These are phyloP conservation scores for Squalus acanthias DNA, from an alignment of 2,797 vertebrate species.

Conservation along the genomic window DNA sequence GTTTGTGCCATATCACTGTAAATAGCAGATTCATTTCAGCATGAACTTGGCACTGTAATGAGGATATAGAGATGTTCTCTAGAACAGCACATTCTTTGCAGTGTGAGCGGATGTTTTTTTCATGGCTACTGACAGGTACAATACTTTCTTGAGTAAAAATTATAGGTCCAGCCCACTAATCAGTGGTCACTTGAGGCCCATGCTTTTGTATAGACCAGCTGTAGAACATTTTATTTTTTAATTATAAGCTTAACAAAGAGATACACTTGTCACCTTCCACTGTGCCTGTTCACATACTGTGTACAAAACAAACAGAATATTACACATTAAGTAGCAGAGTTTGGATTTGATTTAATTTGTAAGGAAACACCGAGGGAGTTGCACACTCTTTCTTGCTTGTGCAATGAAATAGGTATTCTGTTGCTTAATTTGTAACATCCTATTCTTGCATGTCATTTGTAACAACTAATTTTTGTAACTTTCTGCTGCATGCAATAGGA, in stretches of 20 bases:
- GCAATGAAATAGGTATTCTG: background rate
- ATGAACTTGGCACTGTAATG: conserved; percentile 14
- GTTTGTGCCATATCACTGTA: conserved; percentile 28
- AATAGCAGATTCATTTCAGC: conserved; percentile 24
- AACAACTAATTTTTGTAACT: background rate
- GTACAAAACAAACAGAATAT: conserved; percentile 2
- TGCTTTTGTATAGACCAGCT: conserved; percentile 15
- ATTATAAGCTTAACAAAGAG: conserved; percentile 31
- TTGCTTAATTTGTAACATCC: conserved; percentile 3
- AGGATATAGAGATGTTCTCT: conserved; percentile 23
- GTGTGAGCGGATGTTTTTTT: background rate
- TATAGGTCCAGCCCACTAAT: conserved; percentile 16
- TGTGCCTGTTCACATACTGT: background rate
- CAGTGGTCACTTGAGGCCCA: conserved; percentile 6
- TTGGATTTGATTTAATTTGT: conserved; percentile 26
- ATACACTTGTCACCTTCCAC: conserved; percentile 10
- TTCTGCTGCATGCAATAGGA: background rate
- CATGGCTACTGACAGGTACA: conserved; percentile 17
- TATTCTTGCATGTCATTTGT: background rate
- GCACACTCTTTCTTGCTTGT: background rate
- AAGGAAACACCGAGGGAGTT: background rate
- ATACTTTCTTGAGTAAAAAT: conserved; percentile 15
- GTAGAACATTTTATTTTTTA: conserved; percentile 19
- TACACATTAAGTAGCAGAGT: conserved; percentile 8
- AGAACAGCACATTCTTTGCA: background rate